These are phyloP conservation scores for Pimephales promelas DNA, from an alignment of 2,113 vertebrate genomes.

Conservation along the genomic window DNA sequence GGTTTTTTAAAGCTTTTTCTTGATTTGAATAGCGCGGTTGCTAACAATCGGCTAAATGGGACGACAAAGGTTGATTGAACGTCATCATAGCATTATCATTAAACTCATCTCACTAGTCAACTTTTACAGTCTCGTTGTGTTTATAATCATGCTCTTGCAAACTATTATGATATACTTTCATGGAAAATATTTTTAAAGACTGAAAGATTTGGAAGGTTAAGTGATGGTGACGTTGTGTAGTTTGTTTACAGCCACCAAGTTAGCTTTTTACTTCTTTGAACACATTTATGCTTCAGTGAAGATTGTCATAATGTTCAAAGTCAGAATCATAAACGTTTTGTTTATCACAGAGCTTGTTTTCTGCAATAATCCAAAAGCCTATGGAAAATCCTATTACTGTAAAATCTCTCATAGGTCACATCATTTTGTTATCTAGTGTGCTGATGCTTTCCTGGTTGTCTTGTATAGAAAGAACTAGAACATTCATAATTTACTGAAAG, in stretches of 20 bases:
- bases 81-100: neutral
- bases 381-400: neutral
- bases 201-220: neutral
- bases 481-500: slow-evolving; percentile 13
- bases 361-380: neutral
- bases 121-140: neutral
- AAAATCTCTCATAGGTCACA: neutral
- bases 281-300: neutral
- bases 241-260: neutral
- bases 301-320: neutral
- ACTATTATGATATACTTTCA: neutral
- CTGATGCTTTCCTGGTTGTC: neutral
- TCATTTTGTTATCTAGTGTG: neutral
- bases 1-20: neutral
- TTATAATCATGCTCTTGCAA: neutral
- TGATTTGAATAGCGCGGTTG: neutral
- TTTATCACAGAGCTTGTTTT: neutral
- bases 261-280: neutral
- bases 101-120: neutral
- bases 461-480: slow-evolving; percentile 4
- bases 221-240: neutral
- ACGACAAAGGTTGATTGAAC: neutral
- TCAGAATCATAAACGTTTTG: neutral
- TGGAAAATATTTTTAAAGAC: neutral
- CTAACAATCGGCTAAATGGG: neutral